phyloP scores from a whole-genome alignment of 2,888 invertebrate species.

The Rhagonycha lutea region DNA sequence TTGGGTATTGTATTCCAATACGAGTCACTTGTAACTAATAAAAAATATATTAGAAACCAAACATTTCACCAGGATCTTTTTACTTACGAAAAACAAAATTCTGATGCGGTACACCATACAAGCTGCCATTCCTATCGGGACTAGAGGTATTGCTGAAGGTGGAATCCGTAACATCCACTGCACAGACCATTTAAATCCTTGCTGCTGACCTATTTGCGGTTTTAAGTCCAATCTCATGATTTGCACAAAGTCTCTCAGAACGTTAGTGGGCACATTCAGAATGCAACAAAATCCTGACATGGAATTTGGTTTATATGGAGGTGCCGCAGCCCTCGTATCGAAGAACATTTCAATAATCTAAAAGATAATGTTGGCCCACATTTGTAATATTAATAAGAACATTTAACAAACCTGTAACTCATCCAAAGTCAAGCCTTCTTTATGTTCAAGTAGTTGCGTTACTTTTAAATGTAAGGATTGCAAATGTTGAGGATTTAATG shows the following conservation, averaged over 20 bases:
- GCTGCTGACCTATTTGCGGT: slow-evolving; percentile 63
- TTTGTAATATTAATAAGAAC: neutral
- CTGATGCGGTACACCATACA: slow-evolving; percentile 84
- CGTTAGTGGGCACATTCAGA: slow-evolving; percentile 81
- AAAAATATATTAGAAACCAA: slow-evolving; percentile 7
- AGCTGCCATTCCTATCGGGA: slow-evolving; percentile 88
- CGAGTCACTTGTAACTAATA: slow-evolving; percentile 76
- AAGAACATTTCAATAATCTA: slow-evolving; percentile 91
- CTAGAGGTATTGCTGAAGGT: slow-evolving; percentile 82
- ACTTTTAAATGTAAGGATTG: slow-evolving; percentile 89
- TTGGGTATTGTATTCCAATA: slow-evolving; percentile 63
- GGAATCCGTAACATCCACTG: slow-evolving; percentile 93
- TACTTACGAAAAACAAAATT: slow-evolving; percentile 88
- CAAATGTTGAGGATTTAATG: slow-evolving; percentile 84
- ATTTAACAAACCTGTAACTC: slow-evolving; percentile 70
- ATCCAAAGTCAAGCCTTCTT: slow-evolving; percentile 84
- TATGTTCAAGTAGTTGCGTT: slow-evolving; percentile 77
- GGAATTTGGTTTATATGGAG: slow-evolving; percentile 89
- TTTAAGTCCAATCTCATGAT: slow-evolving; percentile 74
- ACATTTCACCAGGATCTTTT: neutral
- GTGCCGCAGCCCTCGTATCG: slow-evolving; percentile 83
- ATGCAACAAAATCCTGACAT: slow-evolving; percentile 85
- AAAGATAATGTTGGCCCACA: slow-evolving; percentile 24
- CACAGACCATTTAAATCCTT: slow-evolving; percentile 82
- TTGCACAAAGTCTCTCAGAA: slow-evolving; percentile 90